Evolutionary conservation across 2,888 invertebrate species (phyloP), one percentile per base, ranked within the genome.

Genomic region (Mesoligia furuncula): DNA sequence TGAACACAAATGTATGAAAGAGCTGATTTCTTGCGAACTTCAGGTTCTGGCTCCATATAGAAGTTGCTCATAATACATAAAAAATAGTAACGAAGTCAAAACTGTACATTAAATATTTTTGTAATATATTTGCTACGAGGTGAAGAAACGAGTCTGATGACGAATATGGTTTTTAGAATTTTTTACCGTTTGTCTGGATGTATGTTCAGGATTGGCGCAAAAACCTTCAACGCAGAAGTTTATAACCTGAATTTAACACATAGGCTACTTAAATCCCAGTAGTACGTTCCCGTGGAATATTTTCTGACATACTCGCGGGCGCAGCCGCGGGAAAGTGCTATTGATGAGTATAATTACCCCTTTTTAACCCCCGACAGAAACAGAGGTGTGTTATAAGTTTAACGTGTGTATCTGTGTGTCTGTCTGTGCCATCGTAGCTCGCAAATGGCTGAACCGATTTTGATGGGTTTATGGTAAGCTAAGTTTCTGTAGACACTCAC

Each of bases 401-500:
- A 31, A 31, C 1, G 31, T 31, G 31, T 31, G 31, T 31, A 31
- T 31, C 31, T 31, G 31, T 31, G 31, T 31, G 31, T 31, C 31
- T 31, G 36, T 36, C 36, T 36, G 36, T 36, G 36, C 36, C 4
- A 36, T 36, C 36, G 36, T 36, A 36, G 36, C 36, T 36, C 36
- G 36, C 36, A 36, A 36, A 36, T 4, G 36, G 36, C 36, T 36
- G 36, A 36, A 36, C 36, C 36, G 36, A 36, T 36, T 36, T 36
- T 36, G 36, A 36, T 36, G 24, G 15, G 36, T 69, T 69, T 61
- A 69, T n/a, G 7, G 7, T 17, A 61, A 61, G n/a, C 17, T 39
- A 45, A 20, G 2, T 13, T 59, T 13, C 7, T 36, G 9, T 20
- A 42, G 39, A 17, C 9, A 84, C 97, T 97, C 93, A 98, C 98